Conservation (phyloP, 2,113 vertebrate species). For the Clinocottus analis region DNA sequence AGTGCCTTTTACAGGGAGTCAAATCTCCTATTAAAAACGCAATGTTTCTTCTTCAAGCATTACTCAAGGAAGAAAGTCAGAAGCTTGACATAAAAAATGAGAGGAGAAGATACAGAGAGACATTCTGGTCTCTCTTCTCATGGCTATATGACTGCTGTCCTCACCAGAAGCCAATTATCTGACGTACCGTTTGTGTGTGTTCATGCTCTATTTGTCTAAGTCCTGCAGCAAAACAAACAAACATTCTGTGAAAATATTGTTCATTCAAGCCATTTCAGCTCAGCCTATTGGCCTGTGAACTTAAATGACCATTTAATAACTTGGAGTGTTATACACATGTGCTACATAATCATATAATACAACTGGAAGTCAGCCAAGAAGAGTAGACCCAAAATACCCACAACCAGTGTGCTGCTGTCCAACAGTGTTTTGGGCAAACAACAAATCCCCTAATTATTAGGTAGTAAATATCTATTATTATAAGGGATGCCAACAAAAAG, state of each 20-base stretch:
- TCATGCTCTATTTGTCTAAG: neutral
- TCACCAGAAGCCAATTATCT: conserved; percentile 20
- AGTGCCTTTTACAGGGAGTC: conserved; percentile 18
- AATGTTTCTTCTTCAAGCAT: neutral
- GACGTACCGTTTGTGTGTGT: neutral
- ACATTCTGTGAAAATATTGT: neutral
- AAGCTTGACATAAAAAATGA: neutral
- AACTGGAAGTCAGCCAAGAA: neutral
- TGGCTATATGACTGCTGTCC: conserved; percentile 35
- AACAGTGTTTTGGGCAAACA: neutral
- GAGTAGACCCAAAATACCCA: neutral
- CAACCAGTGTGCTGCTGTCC: neutral
- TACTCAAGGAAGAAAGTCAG: neutral
- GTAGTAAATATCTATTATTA: neutral
- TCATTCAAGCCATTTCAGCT: neutral
- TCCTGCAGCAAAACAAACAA: neutral
- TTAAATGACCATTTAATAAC: neutral
- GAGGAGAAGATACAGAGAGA: neutral
- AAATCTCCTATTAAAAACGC: neutral
- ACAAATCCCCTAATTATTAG: neutral
- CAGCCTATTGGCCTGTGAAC: neutral
- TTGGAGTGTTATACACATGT: neutral
- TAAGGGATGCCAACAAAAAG: neutral
- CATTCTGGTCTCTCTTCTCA: conserved; percentile 3
- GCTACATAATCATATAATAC: neutral